Evolutionary conservation across 2,113 vertebrate species (phyloP), one percentile per base, ranked within the genome.

Genomic region (Pipra filicauda): DNA sequence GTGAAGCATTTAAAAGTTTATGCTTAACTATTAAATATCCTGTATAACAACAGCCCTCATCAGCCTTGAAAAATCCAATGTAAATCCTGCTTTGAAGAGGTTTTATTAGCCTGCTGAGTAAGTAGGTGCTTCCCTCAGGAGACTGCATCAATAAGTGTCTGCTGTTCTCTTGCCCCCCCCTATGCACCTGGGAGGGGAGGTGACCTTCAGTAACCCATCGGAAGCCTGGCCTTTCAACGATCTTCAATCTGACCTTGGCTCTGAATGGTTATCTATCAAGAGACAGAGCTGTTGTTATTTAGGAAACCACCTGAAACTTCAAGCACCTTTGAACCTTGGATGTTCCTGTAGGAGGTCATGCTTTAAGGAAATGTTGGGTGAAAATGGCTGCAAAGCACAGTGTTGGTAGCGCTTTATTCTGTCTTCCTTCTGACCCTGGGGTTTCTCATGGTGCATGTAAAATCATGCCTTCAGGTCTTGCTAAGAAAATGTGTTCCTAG

Each of bases 331-430:
- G 81, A 72, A 65, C 49, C 39, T 31, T 48, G 62, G 67, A 1
- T 26, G 35, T 17, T 64, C 16, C 15, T 71, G 81, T 49, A 43
- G 65, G 41, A 33, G 33, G 28, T 11, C 1, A 0, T 26, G 17
- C n/a, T 77, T 77, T 26, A 24, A 75, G 66, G n/a, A 71, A 91
- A 30, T 3, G 18, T 44, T 26, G 2, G 30, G 26, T 51, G 39
- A 8, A 62, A 76, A 28, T 15, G 64, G 21, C 33, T 37, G 49
- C 0, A 3, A 31, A 64, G 18, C 51, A 31, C 0, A 0, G 22
- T 75, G 0, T 4, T 64, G 28, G 28, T 9, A 51, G 44, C 12
- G 41, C 44, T 70, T 87, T 77, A 35, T 6, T 72, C 49, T 61
- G 14, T 7, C 67, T 79, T 48, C 39, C n/a, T 39, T 43, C 37